A percentile compares a stretch with the other conserved stretches of the same genome.
Evolutionary conservation across 2,888 invertebrate genomes (phyloP).

Genomic region (Salticus scenicus): DNA sequence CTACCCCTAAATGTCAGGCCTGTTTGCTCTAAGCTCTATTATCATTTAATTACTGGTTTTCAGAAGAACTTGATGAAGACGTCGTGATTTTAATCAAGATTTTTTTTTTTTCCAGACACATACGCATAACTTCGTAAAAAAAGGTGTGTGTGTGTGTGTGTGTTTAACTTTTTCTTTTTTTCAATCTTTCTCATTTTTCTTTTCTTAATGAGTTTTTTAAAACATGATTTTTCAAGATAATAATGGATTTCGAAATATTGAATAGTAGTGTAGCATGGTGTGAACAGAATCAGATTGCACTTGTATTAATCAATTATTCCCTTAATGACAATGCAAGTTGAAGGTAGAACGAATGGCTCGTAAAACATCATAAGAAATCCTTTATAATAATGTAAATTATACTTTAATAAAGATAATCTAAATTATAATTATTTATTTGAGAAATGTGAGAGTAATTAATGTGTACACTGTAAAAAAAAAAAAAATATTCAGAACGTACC

Average conservation of each 20-base stretch:
- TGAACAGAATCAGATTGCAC: neutral
- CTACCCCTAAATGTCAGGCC: conserved; percentile 62
- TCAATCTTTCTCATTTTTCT: neutral
- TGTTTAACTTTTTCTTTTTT: too few relatives aligned
- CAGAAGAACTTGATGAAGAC: conserved; percentile 39
- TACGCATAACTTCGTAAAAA: neutral
- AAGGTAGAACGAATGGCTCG: too few relatives aligned
- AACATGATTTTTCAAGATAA: neutral
- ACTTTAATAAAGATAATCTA: too few relatives aligned
- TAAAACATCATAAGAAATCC: too few relatives aligned
- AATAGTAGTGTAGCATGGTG: neutral
- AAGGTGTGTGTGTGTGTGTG: neutral
- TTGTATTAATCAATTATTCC: neutral
- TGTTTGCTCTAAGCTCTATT: conserved; percentile 65
- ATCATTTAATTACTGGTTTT: conserved; percentile 65
- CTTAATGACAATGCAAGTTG: too few relatives aligned
- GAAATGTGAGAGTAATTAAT: too few relatives aligned
- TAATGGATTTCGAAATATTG: neutral
- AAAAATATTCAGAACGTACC: too few relatives aligned
- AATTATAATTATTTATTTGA: too few relatives aligned
- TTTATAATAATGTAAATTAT: too few relatives aligned
- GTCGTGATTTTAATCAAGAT: conserved; percentile 61
- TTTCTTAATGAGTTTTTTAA: neutral
- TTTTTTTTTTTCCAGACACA: conserved; percentile 1
- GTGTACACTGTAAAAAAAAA: too few relatives aligned